These are phyloP conservation scores for Eulemur albifrons DNA, from an alignment of 2,797 vertebrate genomes.

Conservation along the genomic window DNA sequence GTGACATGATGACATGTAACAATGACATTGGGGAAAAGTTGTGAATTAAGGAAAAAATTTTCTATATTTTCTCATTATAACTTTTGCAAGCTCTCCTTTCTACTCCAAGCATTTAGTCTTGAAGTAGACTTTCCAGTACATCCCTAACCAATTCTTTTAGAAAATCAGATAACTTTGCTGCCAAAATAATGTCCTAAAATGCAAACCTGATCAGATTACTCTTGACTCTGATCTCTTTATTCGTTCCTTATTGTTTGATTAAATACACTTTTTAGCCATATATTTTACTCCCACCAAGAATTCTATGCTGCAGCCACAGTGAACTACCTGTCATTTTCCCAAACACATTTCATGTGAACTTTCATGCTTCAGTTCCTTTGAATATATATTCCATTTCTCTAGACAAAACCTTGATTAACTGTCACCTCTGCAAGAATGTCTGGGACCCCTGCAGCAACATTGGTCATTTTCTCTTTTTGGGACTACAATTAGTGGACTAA, in stretches of 20 bases:
- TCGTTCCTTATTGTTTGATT: not conserved
- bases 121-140: not conserved
- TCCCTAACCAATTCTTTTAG: not conserved
- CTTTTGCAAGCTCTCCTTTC: not conserved
- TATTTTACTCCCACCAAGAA: not conserved
- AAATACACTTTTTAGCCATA: not conserved
- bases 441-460: not conserved
- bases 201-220: not conserved
- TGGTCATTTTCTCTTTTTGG: not conserved
- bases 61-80: not conserved
- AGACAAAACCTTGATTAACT: not conserved
- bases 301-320: not conserved
- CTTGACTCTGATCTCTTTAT: not conserved
- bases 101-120: not conserved
- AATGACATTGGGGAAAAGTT: not conserved
- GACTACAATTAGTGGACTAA: not conserved
- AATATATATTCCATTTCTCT: not conserved
- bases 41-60: not conserved
- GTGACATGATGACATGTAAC: not conserved
- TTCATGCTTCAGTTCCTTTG: conserved; percentile 17
- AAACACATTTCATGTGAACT: not conserved
- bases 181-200: not conserved
- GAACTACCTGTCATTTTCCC: not conserved
- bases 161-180: not conserved
- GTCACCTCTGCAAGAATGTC: not conserved